phyloP scores from a whole-genome alignment of 2,888 invertebrate species.

The Xestia sexstrigata region DNA sequence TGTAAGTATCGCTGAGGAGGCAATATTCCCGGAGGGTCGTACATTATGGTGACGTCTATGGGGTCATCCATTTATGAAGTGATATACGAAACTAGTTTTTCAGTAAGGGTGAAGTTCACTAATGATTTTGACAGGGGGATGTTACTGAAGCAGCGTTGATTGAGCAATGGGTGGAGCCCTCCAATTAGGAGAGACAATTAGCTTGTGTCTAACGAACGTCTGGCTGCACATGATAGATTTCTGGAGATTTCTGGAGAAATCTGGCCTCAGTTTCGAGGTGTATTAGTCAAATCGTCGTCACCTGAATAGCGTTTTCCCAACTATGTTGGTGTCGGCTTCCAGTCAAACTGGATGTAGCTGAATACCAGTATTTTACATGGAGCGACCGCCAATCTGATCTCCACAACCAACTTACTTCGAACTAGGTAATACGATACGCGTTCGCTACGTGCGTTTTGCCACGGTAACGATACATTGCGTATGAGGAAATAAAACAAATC shows the following conservation, averaged over 20 bases:
- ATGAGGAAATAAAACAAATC: too few species aligned
- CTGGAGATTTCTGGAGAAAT: not conserved
- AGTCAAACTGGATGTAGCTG: not conserved
- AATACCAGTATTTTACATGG: not conserved
- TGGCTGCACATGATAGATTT: not conserved
- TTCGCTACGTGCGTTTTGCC: too few species aligned
- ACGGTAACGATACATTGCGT: too few species aligned
- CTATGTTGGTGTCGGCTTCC: not conserved
- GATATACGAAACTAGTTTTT: conserved; percentile 1
- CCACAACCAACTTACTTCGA: not conserved
- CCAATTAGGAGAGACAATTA: conserved; percentile 26
- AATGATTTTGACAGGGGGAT: not conserved
- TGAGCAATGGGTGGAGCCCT: conserved; percentile 1
- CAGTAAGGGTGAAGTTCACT: not conserved
- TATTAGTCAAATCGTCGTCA: not conserved
- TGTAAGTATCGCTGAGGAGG: conserved; percentile 7
- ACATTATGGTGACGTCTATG: conserved; percentile 14
- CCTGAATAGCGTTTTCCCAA: not conserved
- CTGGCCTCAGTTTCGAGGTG: not conserved
- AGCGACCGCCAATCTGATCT: not conserved
- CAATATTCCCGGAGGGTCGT: conserved; percentile 12
- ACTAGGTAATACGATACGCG: not conserved
- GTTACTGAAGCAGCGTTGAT: conserved; percentile 12
- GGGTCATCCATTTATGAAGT: not conserved
- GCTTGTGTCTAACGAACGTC: conserved; percentile 12